phyloP scores from a whole-genome alignment of 2,113 vertebrate species.

The Sphyrna mokarran region DNA sequence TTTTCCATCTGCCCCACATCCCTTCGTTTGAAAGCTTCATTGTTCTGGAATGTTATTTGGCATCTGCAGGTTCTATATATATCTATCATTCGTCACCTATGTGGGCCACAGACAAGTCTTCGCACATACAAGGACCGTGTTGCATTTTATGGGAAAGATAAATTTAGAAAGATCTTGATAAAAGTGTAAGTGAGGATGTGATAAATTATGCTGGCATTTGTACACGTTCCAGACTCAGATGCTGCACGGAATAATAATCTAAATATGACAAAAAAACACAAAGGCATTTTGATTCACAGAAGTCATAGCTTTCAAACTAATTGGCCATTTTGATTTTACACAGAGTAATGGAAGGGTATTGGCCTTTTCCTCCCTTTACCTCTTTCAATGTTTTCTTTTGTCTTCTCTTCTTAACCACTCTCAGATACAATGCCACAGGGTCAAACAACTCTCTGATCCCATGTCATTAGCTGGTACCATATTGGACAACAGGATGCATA shows the following conservation, averaged over 20 bases:
- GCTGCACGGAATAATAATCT: neutral
- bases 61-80: neutral
- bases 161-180: conserved; percentile 13
- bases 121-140: neutral
- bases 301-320: neutral
- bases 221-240: neutral
- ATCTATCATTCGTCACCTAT: neutral
- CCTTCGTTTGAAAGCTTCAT: neutral
- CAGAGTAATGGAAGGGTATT: neutral
- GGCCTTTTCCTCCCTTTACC: neutral
- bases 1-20: neutral
- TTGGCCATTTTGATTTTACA: neutral
- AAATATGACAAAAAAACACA: neutral
- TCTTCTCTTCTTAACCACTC: neutral
- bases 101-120: neutral
- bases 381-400: neutral
- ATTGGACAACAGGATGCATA: too few species aligned
- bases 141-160: neutral
- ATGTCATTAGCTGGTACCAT: neutral
- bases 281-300: neutral
- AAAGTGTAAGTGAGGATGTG: neutral
- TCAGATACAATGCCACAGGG: neutral
- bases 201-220: neutral
- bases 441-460: neutral
- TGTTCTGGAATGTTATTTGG: neutral